Percentiles rank a stretch among this genome's conserved stretches.
Evolutionary conservation across 2,113 vertebrate genomes (phyloP).

Genomic region (Pseudonaja textilis): DNA sequence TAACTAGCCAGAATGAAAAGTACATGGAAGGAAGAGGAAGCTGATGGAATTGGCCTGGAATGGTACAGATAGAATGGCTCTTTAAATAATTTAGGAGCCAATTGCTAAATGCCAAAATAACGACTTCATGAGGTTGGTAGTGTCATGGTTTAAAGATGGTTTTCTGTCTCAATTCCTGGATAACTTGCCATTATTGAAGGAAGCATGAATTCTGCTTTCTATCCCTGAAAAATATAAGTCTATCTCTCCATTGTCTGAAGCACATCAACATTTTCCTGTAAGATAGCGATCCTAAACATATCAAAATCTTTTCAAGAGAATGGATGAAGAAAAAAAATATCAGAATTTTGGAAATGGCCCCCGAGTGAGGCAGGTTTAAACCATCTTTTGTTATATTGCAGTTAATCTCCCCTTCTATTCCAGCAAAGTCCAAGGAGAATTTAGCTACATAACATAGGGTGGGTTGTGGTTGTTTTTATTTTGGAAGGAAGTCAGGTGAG

Average conservation of each 20-base stretch:
- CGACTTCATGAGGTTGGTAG: background rate
- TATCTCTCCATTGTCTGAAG: background rate
- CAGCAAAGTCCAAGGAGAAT: background rate
- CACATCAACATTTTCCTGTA: background rate
- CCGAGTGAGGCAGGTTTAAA: background rate
- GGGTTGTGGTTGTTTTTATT: background rate
- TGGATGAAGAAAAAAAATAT: background rate
- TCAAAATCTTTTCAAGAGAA: background rate
- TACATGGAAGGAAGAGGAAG: background rate
- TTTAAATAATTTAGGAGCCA: background rate
- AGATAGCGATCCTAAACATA: background rate
- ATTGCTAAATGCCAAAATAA: background rate
- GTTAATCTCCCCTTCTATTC: background rate
- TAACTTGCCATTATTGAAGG: background rate
- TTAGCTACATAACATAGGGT: background rate
- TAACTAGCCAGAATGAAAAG: background rate
- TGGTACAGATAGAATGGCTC: background rate
- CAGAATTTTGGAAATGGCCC: background rate
- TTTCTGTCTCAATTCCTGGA: background rate
- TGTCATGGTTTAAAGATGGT: background rate
- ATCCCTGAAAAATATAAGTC: background rate
- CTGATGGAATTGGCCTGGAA: background rate
- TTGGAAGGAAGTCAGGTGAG: background rate
- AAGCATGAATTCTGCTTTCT: background rate
- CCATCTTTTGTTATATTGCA: background rate